Percentiles rank a stretch among this genome's conserved stretches.
These are phyloP conservation scores for Euwallacea similis DNA, from an alignment of 1,140 invertebrate genomes.

Conservation along the genomic window DNA sequence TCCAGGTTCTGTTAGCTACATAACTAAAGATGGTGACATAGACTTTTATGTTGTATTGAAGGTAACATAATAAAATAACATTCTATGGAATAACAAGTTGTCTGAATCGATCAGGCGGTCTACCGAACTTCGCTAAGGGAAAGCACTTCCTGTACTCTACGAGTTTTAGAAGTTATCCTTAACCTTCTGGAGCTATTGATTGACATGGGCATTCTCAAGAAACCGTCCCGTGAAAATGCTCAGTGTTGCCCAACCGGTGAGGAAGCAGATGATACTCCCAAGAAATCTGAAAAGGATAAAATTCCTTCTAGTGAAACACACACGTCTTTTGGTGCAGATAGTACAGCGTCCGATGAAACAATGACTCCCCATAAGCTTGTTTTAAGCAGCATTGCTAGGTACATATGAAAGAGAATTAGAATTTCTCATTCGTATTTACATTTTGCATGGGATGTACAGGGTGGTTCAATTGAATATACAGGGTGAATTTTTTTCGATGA, in stretches of 20 bases:
- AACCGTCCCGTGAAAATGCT: conserved; percentile 56
- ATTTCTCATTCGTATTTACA: not conserved
- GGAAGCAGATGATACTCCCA: conserved; percentile 51
- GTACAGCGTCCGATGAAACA: conserved; percentile 48
- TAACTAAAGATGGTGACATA: conserved; percentile 92
- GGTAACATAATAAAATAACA: conserved; percentile 54
- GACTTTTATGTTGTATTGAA: conserved; percentile 89
- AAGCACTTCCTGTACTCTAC: conserved; percentile 72
- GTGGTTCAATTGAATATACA: too few relatives aligned
- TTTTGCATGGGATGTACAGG: too few relatives aligned
- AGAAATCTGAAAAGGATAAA: conserved; percentile 45
- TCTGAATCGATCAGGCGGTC: conserved; percentile 65
- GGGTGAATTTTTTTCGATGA: not conserved
- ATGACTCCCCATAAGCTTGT: conserved; percentile 48
- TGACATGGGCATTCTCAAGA: conserved; percentile 81
- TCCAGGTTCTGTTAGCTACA: conserved; percentile 87
- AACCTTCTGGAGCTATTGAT: conserved; percentile 87
- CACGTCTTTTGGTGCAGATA: conserved; percentile 43
- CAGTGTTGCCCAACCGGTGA: conserved; percentile 37
- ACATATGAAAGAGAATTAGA: not conserved
- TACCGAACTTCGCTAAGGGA: conserved; percentile 82
- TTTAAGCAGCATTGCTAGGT: conserved; percentile 53
- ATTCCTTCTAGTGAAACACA: conserved; percentile 37
- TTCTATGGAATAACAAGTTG: not conserved
- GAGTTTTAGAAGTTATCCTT: conserved; percentile 87